phyloP scores from a whole-genome alignment of 2,888 invertebrate species.

The Epistrophe eligans region DNA sequence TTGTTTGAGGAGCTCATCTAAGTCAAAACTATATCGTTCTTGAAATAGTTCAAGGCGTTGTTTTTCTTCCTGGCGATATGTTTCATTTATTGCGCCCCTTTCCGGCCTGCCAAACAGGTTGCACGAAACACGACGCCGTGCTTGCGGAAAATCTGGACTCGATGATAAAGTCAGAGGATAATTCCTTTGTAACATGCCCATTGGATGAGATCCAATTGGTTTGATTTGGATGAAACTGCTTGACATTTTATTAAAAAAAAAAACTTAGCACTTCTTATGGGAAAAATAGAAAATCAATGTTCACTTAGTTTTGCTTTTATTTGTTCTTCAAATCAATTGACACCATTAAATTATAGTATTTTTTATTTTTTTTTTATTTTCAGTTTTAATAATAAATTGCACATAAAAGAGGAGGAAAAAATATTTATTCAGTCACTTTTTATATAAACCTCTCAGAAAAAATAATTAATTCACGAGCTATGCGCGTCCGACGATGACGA shows the following conservation, averaged over 20 bases:
- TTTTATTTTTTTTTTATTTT: not conserved
- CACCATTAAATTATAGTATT: not conserved
- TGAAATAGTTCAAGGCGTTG: conserved; percentile 10
- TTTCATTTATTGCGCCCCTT: conserved; percentile 47
- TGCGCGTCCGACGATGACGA: conserved; percentile 38
- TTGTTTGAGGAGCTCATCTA: not conserved
- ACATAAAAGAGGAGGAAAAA: conserved; percentile 28
- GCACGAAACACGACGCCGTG: conserved; percentile 28
- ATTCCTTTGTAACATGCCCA: not conserved
- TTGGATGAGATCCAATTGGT: conserved; percentile 36
- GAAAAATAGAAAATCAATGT: conserved; percentile 11
- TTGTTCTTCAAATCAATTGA: not conserved
- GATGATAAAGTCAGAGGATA: conserved; percentile 1
- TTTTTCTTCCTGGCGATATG: conserved; percentile 6
- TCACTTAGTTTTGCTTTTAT: conserved; percentile 16
- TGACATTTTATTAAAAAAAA: conserved; percentile 30
- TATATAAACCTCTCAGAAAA: not conserved
- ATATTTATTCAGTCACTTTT: conserved; percentile 1
- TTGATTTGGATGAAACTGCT: conserved; percentile 48
- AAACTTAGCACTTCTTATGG: conserved; percentile 8
- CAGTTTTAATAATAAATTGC: conserved; percentile 24
- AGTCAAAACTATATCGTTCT: conserved; percentile 6
- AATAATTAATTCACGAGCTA: conserved; percentile 10
- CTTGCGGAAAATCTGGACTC: conserved; percentile 26
- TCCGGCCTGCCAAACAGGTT: conserved; percentile 51